These are phyloP conservation scores for Trichopoda pennipes DNA, from an alignment of 2,888 invertebrate species.

Conservation along the genomic window DNA sequence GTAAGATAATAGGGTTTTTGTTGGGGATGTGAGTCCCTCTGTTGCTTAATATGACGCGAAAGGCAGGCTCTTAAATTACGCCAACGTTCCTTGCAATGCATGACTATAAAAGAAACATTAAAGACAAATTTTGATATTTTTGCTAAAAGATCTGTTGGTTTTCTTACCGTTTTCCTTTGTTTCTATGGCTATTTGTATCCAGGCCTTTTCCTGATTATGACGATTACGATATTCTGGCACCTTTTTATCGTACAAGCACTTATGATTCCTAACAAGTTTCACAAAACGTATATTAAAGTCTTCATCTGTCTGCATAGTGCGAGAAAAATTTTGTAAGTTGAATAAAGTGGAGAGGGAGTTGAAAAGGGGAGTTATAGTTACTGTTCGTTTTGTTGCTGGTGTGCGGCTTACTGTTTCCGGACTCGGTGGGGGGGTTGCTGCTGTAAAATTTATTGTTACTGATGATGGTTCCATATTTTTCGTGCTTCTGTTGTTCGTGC, in stretches of 20 bases:
- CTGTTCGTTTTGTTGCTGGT: slow-evolving; percentile 57
- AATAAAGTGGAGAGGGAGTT: slow-evolving; percentile 59
- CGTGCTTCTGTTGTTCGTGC: slow-evolving; percentile 1
- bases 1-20: slow-evolving; percentile 81
- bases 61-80: slow-evolving; percentile 80
- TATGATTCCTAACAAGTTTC: slow-evolving; percentile 81
- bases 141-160: neutral
- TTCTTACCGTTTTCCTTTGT: slow-evolving; percentile 79
- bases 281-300: slow-evolving; percentile 82
- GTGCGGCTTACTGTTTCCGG: slow-evolving; percentile 66
- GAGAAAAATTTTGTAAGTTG: slow-evolving; percentile 69
- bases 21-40: slow-evolving; percentile 78
- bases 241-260: slow-evolving; percentile 82
- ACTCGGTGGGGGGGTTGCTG: slow-evolving; percentile 55
- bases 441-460: slow-evolving; percentile 67
- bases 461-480: slow-evolving; percentile 57
- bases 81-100: slow-evolving; percentile 81
- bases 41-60: slow-evolving; percentile 80
- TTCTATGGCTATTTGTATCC: slow-evolving; percentile 79
- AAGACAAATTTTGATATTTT: neutral
- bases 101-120: slow-evolving; percentile 71
- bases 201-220: slow-evolving; percentile 81
- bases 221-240: slow-evolving; percentile 81
- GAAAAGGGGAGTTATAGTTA: slow-evolving; percentile 56
- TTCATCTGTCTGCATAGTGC: slow-evolving; percentile 81